Evolutionary conservation across 2,113 vertebrate species (phyloP).

Genomic region (Zosterops hypoxanthus): DNA sequence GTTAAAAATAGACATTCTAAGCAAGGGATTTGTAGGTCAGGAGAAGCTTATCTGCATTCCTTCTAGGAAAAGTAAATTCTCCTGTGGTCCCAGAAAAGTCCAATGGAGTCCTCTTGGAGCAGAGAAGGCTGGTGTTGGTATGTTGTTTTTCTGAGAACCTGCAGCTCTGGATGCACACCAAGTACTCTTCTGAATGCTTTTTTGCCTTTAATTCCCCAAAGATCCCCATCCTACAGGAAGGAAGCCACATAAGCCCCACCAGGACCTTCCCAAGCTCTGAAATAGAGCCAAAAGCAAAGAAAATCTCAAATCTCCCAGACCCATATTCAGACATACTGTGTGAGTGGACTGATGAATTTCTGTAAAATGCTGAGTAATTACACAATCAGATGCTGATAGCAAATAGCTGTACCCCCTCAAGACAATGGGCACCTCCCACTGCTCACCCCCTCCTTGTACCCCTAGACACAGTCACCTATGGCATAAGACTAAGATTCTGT

Average conservation of each 20-base stretch:
- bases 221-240: neutral
- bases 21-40: neutral
- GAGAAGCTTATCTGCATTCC: neutral
- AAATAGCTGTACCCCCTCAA: neutral
- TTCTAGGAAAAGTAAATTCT: neutral
- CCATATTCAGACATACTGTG: neutral
- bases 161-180: neutral
- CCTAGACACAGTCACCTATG: accelerated
- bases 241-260: neutral
- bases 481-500: neutral
- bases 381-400: neutral
- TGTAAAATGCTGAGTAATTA: neutral
- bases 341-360: neutral
- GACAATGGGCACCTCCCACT: neutral
- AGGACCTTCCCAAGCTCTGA: neutral
- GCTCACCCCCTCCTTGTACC: neutral
- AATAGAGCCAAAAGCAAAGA: neutral
- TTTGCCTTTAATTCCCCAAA: neutral
- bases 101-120: neutral
- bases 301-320: neutral
- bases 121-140: neutral
- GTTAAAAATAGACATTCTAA: neutral
- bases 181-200: neutral
- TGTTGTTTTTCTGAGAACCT: neutral
- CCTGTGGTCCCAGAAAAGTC: neutral